Evolutionary conservation across 2,888 invertebrate genomes (phyloP), one percentile per base, ranked within the genome.

Genomic region (Monopis laevigella): DNA sequence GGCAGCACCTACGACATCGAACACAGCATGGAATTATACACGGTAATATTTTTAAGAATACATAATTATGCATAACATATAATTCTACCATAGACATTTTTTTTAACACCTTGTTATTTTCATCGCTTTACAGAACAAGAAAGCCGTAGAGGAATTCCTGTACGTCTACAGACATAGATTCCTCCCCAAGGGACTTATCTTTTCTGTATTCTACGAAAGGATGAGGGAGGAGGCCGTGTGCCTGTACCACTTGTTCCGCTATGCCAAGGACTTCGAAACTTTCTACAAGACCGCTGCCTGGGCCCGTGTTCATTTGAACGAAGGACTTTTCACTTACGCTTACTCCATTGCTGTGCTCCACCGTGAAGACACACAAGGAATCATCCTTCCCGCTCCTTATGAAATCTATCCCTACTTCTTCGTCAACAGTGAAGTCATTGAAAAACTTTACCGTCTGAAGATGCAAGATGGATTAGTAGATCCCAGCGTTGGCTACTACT

Each of bases 401-500:
- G 89, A 89, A 73, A 68, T 87, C 19, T 71, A 82, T 50, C 89
- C 89, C 0, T 80, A 86, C 57, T 80, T 82, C 49, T 89, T 85
- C 74, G 82, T 85, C 47, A 85, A 85, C 59, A 61, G 73, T 10
- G 83, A 86, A 32, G 74, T 84, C 8, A 66, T 87, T 51, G 52
- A 60, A 32, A 74, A 69, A 41, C 59, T 75, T 12, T 69, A 70
- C 55, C 53, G 65, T 35, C 62, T 64, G 35, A 82, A 82, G 52
- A 71, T 73, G 66, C 70, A 70, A 51, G 50, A 54, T 36, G 67
- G 67, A 42, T 18, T 62, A 2, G 13, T 56, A 18, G 49, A 62
- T 36, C 52, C 66, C 40, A 62, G 74, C 44, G 48, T 54, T 30
- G 72, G 65, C 50, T 49, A 57, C 39, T 47, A 69, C 17, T 59